Conservation (phyloP, 2,888 invertebrate species). For the Copidosoma aretas region DNA sequence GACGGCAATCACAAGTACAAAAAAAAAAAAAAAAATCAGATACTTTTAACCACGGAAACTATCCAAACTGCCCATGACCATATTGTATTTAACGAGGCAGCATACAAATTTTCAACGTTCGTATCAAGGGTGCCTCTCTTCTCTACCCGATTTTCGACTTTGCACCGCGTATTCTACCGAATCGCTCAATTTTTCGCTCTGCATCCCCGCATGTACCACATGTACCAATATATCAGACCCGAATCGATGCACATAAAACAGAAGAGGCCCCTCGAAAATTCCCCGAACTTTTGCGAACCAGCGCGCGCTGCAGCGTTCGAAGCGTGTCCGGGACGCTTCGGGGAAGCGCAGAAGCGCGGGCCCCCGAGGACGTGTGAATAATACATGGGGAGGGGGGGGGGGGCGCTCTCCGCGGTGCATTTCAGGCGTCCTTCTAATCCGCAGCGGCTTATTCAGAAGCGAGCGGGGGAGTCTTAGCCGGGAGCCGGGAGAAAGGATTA, state of each 20-base stretch:
- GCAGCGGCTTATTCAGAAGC: conserved; percentile 42
- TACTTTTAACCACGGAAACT: no score
- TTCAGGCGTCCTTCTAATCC: conserved; percentile 33
- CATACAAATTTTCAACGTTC: no score
- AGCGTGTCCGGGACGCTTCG: conserved; percentile 6
- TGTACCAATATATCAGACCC: no score
- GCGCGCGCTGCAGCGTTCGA: conserved; percentile 17
- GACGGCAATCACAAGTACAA: no score
- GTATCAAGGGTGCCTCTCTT: no score
- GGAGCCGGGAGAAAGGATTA: conserved; percentile 9
- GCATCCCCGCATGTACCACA: no score
- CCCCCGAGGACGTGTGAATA: conserved; percentile 41
- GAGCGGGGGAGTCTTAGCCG: conserved; percentile 25
- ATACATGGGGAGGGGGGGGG: conserved; percentile 36
- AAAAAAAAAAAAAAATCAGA: no score
- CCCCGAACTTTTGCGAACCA: conserved; percentile 30
- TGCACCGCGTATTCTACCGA: no score
- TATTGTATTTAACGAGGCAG: no score
- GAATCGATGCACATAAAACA: conserved; percentile 33
- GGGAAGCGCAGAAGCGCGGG: not conserved
- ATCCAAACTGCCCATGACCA: no score
- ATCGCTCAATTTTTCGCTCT: no score
- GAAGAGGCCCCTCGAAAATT: conserved; percentile 16
- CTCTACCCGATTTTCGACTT: no score
- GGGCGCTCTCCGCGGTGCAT: conserved; percentile 26